A percentile compares a stretch with the other conserved stretches of the same genome.
These are phyloP conservation scores for Meloidogyne floridensis DNA, from an alignment of 1,140 invertebrate species.

Conservation along the genomic window DNA sequence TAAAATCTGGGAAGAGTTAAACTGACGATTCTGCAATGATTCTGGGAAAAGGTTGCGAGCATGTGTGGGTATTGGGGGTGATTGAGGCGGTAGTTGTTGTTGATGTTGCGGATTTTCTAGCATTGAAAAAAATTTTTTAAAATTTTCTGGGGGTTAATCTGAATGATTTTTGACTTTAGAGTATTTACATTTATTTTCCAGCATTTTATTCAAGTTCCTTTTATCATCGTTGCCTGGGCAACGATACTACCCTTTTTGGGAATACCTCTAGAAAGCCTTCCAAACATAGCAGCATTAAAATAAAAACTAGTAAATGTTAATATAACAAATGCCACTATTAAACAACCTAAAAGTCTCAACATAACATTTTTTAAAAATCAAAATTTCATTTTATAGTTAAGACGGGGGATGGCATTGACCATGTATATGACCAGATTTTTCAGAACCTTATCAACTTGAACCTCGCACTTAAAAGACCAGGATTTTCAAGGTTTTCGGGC, in stretches of 20 bases:
- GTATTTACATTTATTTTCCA: not conserved
- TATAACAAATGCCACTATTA: too few species aligned
- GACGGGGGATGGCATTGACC: too few species aligned
- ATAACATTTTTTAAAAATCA: too few species aligned
- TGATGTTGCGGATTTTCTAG: not conserved
- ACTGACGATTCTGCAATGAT: constrained; percentile 24
- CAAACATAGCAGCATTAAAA: too few species aligned
- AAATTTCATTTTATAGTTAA: not conserved
- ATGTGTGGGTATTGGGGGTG: not conserved
- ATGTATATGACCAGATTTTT: too few species aligned
- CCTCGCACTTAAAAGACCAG: too few species aligned
- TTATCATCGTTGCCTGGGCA: too few species aligned
- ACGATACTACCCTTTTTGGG: too few species aligned
- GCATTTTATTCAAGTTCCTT: not conserved
- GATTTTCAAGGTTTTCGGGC: too few species aligned
- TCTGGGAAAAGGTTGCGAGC: constrained; percentile 5
- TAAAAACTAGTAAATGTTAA: too few species aligned
- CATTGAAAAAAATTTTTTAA: constrained; percentile 12
- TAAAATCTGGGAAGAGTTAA: constrained; percentile 4
- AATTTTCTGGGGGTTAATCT: not conserved
- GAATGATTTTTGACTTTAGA: not conserved
- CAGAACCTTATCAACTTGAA: too few species aligned
- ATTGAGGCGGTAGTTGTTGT: not conserved
- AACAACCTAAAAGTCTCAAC: too few species aligned
- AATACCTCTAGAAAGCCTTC: not conserved